A percentile compares a stretch with the other conserved stretches of the same genome.
phyloP scores from a whole-genome alignment of 2,113 vertebrate genomes.

The Pterocles orientalis region DNA sequence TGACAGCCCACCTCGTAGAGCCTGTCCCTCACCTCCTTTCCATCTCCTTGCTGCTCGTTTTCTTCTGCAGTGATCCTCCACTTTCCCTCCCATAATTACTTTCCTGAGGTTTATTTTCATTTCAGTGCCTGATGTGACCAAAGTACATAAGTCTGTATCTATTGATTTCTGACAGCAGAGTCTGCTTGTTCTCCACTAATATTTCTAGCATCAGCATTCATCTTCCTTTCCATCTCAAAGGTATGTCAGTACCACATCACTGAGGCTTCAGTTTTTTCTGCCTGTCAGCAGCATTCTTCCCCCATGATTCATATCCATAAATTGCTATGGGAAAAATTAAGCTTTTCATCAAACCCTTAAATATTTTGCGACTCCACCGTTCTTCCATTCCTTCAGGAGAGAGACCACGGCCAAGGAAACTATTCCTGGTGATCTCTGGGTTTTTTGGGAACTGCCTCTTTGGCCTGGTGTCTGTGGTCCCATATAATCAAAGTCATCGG shows the following conservation, averaged over 20 bases:
- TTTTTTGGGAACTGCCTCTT: neutral
- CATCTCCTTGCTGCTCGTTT: neutral
- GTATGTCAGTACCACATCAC: conserved; percentile 51
- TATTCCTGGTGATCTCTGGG: neutral
- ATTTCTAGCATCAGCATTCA: conserved; percentile 60
- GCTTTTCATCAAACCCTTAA: conserved; percentile 49
- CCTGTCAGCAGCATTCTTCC: conserved; percentile 54
- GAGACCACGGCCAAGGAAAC: neutral
- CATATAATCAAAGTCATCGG: neutral
- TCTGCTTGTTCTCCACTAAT: conserved; percentile 54
- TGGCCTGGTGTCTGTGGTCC: neutral
- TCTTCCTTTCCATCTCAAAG: conserved; percentile 55
- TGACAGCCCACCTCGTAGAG: rapidly evolving
- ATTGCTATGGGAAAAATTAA: conserved; percentile 44
- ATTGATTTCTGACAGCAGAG: conserved; percentile 63
- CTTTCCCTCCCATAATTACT: neutral
- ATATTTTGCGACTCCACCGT: neutral
- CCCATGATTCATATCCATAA: conserved; percentile 39
- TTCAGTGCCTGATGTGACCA: conserved; percentile 17
- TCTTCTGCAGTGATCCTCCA: neutral
- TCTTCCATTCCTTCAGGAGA: neutral
- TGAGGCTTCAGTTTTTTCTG: conserved; percentile 10
- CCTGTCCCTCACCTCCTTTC: neutral
- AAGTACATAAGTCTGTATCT: conserved; percentile 47
- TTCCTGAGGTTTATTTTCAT: conserved; percentile 57